Evolutionary conservation across 2,888 invertebrate genomes (phyloP), one percentile per base, ranked within the genome.

Genomic region (Lamellibrachia columna): DNA sequence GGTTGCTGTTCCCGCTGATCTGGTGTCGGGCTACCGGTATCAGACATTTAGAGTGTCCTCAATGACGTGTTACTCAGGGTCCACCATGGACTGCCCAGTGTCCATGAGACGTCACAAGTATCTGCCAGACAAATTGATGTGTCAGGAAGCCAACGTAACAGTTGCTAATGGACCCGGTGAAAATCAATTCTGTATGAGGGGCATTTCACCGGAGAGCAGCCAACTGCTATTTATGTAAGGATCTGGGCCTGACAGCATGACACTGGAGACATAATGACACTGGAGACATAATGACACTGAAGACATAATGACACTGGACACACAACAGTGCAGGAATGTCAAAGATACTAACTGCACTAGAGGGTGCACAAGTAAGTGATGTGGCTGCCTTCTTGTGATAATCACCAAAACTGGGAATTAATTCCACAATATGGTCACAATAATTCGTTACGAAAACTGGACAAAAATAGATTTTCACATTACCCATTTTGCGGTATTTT

Each of bases 111-210:
- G 22, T 75, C 75, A 75, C 75, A 15, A 75, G 75, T 75, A 75
- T 75, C 75, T 22, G 75, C 75, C 75, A 40, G 22, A 75, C 75
- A 15, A 75, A 75, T 75, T n/a, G 75, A 11, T 75, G n/a, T n/a
- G 75, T 75, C 75, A 75, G 75, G 75, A 75, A 75, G 75, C 75
- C 75, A 75, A 75, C n/a, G n/a, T n/a, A 75, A 75, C 75, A 75
- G 75, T 75, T n/a, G 22, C 75, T 75, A 75, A 75, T 75, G 75
- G 75, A 75, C 40, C 75, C 75, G n/a, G 75, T 75, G 75, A 75
- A 75, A 75, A 75, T 75, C 75, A 75, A 75, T 75, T 75, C 22
- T n/a, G 75, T 75, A 75, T n/a, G 22, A 75, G 75, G 75, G 75
- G 75, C 75, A 22, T 75, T 75, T 75, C 75, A 15, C 7, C 15